Base-by-base conservation (phyloP, 2,888 invertebrate genomes). In the Ectropis crepuscularia region DNA sequence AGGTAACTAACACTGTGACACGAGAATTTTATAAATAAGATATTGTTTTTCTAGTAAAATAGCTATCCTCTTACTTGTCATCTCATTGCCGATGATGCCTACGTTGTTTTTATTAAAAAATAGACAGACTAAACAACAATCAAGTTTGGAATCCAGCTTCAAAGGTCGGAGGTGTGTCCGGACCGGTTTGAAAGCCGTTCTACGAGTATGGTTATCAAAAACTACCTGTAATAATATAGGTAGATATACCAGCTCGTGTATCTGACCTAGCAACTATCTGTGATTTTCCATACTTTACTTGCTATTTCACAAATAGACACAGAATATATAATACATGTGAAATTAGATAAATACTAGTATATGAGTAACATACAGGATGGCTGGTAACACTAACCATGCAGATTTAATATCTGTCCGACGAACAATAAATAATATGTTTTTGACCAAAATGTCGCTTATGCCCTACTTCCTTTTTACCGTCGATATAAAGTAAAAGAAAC, bases 121-220 rank as follows among this genome's bases (percentile, higher is more conserved):
- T 37, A 37, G 28, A 60, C 43, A 49, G 43, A 43, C 38, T 50
- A 61, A 45, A 39, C 6, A 51, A 55, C 37, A 28, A 54, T 41
- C 61, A 28, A 39, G 62, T 62, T 51, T 42, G 57, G 37, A 62
- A 62, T 58, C 53, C 55, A 1, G 57, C n/a, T 60, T 5, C 36
- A 65, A 65, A 65, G 64, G 64, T 65, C 60, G 64, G 60, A 61
- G 64, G 64, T 65, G 64, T 65, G 64, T 65, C 60, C 60, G 10
- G 8, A 61, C 64, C 38, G 57, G 64, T 60, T 65, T 60, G 36
- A 48, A 60, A 55, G 54, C 42, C 38, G 47, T 53, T 47, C 16
- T 2, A 9, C 28, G n/a, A 6, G 39, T 6, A 48, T 10, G 28
- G n/a, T 45, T 38, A 8, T 12, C 16, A 28, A 28, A 28, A 28